Evolutionary conservation across 2,888 invertebrate species (phyloP), one percentile per base, ranked within the genome.

Genomic region (Hydriomena furcata): DNA sequence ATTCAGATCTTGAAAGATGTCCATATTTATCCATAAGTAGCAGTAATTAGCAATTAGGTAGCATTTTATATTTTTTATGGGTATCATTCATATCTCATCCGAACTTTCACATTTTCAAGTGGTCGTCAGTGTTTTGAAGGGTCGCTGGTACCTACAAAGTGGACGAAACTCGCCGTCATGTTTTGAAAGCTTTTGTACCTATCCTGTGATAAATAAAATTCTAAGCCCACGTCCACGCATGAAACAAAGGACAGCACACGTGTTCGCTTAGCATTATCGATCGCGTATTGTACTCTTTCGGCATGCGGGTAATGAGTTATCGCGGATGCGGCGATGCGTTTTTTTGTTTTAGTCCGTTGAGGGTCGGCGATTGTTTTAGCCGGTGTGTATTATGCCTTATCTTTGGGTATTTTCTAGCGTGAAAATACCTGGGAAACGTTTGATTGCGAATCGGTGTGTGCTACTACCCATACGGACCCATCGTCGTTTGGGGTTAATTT

Each of bases 201-300:
- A 12, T 10, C 4, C 25, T 43, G 7, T 38, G n/a, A 5, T 11
- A 25, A 37, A 37, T 43, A 43, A 34, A 47, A 47, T 46, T 46
- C 37, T 35, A 38, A 52, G 31, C 24, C 6, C 45, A 28, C 12
- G 52, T 51, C 54, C 43, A 52, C 43, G 43, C 21, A 35, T 74
- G 72, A 79, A 79, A 79, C 80, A 79, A 82, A 66, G 62, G 68
- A 54, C 62, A 61, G 74, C 73, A 78, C 87, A 85, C 86, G 86
- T 86, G 85, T 76, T 69, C 78, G 79, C 79, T 81, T 77, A 79
- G 76, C 74, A 82, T 85, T 87, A 88, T 86, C 86, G 87, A 85
- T 84, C 82, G 79, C 79, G 73, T 69, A 79, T 78, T 79, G 80
- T 82, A 78, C 80, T 82, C 77, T 75, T 73, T 73, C 60, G 62